These are phyloP conservation scores for Anas acuta DNA, from an alignment of 2,797 vertebrate species.

Conservation along the genomic window DNA sequence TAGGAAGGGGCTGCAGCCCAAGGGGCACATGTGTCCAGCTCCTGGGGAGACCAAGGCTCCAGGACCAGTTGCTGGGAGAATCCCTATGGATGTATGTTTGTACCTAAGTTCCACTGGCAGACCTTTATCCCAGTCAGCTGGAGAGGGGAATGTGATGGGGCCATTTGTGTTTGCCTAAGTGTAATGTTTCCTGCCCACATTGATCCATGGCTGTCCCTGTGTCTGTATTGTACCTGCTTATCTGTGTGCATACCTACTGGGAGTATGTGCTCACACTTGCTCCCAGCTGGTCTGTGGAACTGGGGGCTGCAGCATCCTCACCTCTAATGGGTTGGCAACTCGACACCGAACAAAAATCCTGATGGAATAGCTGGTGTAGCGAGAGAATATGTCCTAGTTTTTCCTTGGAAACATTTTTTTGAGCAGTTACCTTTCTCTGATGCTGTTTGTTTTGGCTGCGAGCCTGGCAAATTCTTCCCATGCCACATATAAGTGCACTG, in stretches of 20 bases:
- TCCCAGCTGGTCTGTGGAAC: not conserved
- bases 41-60: not conserved
- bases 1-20: not conserved
- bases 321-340: not conserved
- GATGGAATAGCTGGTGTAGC: not conserved
- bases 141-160: fast-evolving
- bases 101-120: not conserved
- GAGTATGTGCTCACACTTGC: not conserved
- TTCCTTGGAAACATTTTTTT: not conserved
- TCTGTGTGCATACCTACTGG: not conserved
- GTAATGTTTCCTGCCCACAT: not conserved
- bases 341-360: not conserved
- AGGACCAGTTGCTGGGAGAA: not conserved
- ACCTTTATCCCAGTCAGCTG: not conserved
- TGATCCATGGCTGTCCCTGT: not conserved
- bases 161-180: not conserved
- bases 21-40: not conserved
- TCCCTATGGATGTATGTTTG: not conserved
- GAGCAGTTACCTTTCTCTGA: not conserved
- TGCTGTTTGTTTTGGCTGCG: not conserved
- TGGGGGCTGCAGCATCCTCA: not conserved
- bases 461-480: not conserved
- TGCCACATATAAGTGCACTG: not conserved
- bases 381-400: not conserved
- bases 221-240: fast-evolving